Conservation (phyloP, 2,888 invertebrate species). For the Brachypalpus laphriformis region DNA sequence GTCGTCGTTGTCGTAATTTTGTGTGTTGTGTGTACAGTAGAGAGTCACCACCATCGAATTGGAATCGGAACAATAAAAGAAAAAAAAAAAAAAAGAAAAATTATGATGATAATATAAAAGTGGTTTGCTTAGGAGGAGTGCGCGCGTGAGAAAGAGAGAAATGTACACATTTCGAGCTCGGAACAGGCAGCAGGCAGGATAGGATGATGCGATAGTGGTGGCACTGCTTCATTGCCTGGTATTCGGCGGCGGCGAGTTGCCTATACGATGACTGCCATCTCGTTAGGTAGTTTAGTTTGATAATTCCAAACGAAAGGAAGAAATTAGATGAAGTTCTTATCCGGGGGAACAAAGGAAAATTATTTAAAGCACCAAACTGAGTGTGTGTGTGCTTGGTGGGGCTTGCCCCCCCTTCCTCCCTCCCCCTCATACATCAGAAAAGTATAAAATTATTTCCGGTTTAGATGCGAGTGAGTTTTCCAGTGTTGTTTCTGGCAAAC, state of each 20-base stretch:
- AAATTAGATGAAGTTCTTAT: slow-evolving; percentile 42
- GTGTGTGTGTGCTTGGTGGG: neutral
- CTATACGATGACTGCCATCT: slow-evolving; percentile 44
- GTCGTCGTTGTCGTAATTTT: slow-evolving; percentile 66
- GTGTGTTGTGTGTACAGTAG: slow-evolving; percentile 60
- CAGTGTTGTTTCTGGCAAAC: too few species aligned
- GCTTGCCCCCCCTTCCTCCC: neutral
- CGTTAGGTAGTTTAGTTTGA: slow-evolving; percentile 63
- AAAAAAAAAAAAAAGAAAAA: slow-evolving; percentile 60
- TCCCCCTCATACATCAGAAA: neutral
- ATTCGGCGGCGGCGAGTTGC: slow-evolving; percentile 44
- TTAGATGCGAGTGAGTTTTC: neutral
- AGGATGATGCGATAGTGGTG: slow-evolving; percentile 48
- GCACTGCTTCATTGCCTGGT: slow-evolving; percentile 47
- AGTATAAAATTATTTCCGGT: slow-evolving; percentile 50
- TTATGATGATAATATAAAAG: slow-evolving; percentile 74
- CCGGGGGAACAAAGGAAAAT: slow-evolving; percentile 6
- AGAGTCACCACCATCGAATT: slow-evolving; percentile 74
- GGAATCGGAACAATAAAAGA: slow-evolving; percentile 74
- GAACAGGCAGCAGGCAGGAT: slow-evolving; percentile 47
- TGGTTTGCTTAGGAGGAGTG: slow-evolving; percentile 71
- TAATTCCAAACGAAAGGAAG: slow-evolving; percentile 62
- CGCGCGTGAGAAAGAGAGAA: slow-evolving; percentile 72
- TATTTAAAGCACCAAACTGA: neutral
- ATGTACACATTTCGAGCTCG: slow-evolving; percentile 57